Evolutionary conservation across 2,113 vertebrate species (phyloP).

Genomic region (Ochotona princeps): DNA sequence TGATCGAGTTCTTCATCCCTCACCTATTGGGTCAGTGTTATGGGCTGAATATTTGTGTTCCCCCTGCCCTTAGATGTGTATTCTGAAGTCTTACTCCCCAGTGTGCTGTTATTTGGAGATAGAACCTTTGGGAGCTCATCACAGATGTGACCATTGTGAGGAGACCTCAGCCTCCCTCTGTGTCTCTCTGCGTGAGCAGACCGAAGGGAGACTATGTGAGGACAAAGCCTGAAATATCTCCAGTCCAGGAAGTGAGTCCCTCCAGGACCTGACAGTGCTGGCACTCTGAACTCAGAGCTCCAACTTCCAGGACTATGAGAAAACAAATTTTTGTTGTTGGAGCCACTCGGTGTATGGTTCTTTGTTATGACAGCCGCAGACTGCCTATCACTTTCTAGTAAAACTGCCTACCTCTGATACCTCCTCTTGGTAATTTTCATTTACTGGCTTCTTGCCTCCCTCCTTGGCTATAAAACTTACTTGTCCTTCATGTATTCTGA

Average conservation of each 20-base stretch:
- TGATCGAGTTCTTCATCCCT: background rate
- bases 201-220: background rate
- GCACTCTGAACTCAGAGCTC: background rate
- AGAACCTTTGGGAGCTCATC: background rate
- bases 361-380: background rate
- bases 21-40: background rate
- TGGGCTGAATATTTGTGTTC: background rate
- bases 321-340: background rate
- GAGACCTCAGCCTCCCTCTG: background rate
- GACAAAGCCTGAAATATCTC: background rate
- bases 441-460: background rate
- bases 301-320: background rate
- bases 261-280: background rate
- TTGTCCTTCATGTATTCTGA: background rate
- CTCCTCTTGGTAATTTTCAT: background rate
- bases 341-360: background rate
- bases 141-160: background rate
- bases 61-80: background rate
- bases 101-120: background rate
- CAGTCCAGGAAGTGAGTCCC: background rate
- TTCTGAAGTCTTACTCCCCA: background rate
- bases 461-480: background rate
- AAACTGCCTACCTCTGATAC: background rate
- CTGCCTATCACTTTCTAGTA: background rate
- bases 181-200: background rate